A percentile compares a stretch with the other conserved stretches of the same genome.
These are phyloP conservation scores for Drosophila flavopinicola DNA, from an alignment of 2,888 invertebrate species.

Conservation along the genomic window DNA sequence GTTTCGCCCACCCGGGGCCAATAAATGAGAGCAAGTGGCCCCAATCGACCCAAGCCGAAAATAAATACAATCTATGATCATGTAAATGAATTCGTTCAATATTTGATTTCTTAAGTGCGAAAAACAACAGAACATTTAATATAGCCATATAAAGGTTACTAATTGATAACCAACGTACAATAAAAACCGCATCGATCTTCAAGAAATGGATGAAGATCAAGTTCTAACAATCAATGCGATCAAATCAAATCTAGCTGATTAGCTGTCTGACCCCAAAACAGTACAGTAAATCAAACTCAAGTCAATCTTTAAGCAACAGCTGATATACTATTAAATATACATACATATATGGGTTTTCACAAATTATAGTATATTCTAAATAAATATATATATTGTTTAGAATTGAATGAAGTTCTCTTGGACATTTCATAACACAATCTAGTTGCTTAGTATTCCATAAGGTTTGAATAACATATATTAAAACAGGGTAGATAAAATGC, in stretches of 20 bases:
- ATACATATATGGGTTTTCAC: no score
- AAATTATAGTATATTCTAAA: no score
- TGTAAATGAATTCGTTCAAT: slow-evolving; percentile 62
- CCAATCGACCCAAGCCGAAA: slow-evolving; percentile 15
- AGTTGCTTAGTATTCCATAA: no score
- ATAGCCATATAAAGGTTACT: slow-evolving; percentile 65
- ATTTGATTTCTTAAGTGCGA: slow-evolving; percentile 57
- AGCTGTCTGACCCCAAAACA: background rate
- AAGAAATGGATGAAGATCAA: slow-evolving; percentile 28
- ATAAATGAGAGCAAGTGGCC: slow-evolving; percentile 14
- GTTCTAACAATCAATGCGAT: slow-evolving; percentile 2
- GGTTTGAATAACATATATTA: no score
- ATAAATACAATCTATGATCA: slow-evolving; percentile 54
- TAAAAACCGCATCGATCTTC: slow-evolving; percentile 9
- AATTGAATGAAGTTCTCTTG: no score
- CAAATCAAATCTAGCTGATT: slow-evolving; percentile 3
- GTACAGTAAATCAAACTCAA: no score
- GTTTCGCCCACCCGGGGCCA: background rate
- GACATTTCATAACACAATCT: no score
- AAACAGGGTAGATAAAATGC: no score
- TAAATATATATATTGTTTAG: no score
- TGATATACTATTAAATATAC: no score
- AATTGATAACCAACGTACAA: slow-evolving; percentile 53
- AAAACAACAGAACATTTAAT: slow-evolving; percentile 73
- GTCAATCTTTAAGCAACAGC: no score